Evolutionary conservation across 2,797 vertebrate genomes (phyloP), one percentile per base, ranked within the genome.

Genomic region (Sciurus vulgaris): DNA sequence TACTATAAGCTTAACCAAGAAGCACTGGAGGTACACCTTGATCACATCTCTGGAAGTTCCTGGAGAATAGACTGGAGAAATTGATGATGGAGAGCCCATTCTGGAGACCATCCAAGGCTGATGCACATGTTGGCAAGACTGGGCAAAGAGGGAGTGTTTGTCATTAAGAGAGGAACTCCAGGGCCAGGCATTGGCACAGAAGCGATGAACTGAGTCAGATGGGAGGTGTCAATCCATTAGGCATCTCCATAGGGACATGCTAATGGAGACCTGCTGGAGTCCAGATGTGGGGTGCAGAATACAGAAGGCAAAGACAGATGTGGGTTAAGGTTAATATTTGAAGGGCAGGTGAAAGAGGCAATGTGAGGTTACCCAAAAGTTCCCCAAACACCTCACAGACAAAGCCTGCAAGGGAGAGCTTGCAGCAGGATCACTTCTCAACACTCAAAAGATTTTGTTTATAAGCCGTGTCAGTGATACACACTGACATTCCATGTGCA

Each of bases 391-490:
- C 49, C 49, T 13, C 49, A 51, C 20, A 24, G 56, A 59, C 5
- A 6, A 22, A 24, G 56, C 20, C 56, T 59, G 56, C 14, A 20
- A 59, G 22, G 86, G 9, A 28, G 2, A 61, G 78, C 61, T 51
- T 56, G 41, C 2, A 44, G 33, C 44, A 79, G 47, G 67, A 47
- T 24, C 59, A 73, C 22, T 54, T 41, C 56, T 61, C 51, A 77
- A 35, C 6, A 49, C n/a, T 18, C 10, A 67, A 14, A 38, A 33
- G 28, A 3, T 13, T 61, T 49, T n/a, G 33, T 47, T 44, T 4
- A 0, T 1, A 5, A 56, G 33, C 5, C 5, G 0, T 3, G 56
- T 12, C n/a, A 11, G 1, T 7, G 73, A 61, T 1, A 33, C 20
- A 11, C 0, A 26, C 33, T 22, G 26, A 78, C 67, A 63, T n/a